Percentiles rank a stretch among this genome's conserved stretches.
Evolutionary conservation across 2,888 invertebrate genomes (phyloP).

Genomic region (Schrankia costaestrigalis): DNA sequence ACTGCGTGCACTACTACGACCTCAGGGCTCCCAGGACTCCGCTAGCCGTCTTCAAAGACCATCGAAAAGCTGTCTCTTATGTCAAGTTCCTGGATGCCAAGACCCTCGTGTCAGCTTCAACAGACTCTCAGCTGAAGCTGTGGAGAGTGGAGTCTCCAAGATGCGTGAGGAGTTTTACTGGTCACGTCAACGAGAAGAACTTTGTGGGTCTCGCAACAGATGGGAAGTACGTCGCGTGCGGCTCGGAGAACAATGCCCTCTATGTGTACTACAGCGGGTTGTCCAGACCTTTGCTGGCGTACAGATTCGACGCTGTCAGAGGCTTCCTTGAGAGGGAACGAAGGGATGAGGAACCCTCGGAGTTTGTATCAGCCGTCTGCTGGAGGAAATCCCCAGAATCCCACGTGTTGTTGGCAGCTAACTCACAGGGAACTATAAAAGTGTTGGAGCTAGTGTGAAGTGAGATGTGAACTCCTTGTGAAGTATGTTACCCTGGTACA

Average conservation of each 20-base stretch:
- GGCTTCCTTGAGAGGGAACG: conserved; percentile 89
- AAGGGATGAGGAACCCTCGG: conserved; percentile 92
- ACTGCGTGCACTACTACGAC: conserved; percentile 98
- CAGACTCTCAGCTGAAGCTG: conserved; percentile 92
- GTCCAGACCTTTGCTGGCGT: conserved; percentile 91
- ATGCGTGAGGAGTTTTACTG: conserved; percentile 91
- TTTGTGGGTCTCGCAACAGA: conserved; percentile 97
- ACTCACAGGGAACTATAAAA: conserved; percentile 96
- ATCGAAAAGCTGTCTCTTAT: conserved; percentile 96
- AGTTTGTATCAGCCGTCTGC: conserved; percentile 97
- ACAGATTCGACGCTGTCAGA: conserved; percentile 91
- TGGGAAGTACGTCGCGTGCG: conserved; percentile 93
- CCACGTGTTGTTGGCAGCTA: conserved; percentile 93
- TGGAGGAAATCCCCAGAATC: conserved; percentile 89
- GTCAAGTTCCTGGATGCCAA: conserved; percentile 87
- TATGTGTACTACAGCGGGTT: conserved; percentile 95
- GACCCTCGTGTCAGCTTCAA: conserved; percentile 95
- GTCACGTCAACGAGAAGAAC: conserved; percentile 97
- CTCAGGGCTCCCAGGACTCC: conserved; percentile 91
- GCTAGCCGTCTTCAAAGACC: conserved; percentile 91
- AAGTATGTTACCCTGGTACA: conserved; percentile 2
- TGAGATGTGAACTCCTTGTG: conserved; percentile 1
- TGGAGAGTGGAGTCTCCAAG: conserved; percentile 92
- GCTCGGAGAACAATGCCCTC: conserved; percentile 96
- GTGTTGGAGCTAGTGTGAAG: conserved; percentile 87